Evolutionary conservation across 1,140 invertebrate species (phyloP).

Genomic region (Bilobella aurantiaca): DNA sequence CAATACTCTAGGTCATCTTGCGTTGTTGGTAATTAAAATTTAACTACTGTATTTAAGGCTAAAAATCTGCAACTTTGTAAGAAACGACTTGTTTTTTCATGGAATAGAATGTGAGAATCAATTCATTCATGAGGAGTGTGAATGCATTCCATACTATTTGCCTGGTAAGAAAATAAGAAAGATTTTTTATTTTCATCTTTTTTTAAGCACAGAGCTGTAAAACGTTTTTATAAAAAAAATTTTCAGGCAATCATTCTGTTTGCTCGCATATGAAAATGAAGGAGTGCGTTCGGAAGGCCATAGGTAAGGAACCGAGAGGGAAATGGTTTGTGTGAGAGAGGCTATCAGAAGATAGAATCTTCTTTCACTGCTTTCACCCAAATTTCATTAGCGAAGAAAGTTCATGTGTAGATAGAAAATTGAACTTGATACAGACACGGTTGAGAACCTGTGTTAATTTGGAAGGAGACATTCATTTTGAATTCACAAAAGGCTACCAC

Average conservation of each 20-base stretch:
- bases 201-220: background rate
- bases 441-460: too few relatives aligned
- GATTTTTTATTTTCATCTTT: background rate
- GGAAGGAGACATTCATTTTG: too few relatives aligned
- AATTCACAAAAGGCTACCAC: too few relatives aligned
- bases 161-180: conserved; percentile 22
- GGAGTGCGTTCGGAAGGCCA: conserved; percentile 25
- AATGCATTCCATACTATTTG: conserved; percentile 32
- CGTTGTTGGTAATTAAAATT: conserved; percentile 31
- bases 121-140: conserved; percentile 29
- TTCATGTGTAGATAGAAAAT: too few relatives aligned
- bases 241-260: conserved; percentile 27
- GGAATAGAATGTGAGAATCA: conserved; percentile 35
- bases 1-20: conserved; percentile 32
- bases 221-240: background rate
- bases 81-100: background rate
- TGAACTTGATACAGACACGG: too few relatives aligned
- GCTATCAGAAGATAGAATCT: too few relatives aligned
- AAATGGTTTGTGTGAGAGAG: background rate
- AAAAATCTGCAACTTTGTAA: background rate
- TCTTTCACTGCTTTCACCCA: too few relatives aligned
- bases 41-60: background rate
- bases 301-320: conserved; percentile 19
- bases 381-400: too few relatives aligned
- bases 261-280: conserved; percentile 17